These are phyloP conservation scores for Metopolophium dirhodum DNA, from an alignment of 1,140 invertebrate genomes.

Conservation along the genomic window DNA sequence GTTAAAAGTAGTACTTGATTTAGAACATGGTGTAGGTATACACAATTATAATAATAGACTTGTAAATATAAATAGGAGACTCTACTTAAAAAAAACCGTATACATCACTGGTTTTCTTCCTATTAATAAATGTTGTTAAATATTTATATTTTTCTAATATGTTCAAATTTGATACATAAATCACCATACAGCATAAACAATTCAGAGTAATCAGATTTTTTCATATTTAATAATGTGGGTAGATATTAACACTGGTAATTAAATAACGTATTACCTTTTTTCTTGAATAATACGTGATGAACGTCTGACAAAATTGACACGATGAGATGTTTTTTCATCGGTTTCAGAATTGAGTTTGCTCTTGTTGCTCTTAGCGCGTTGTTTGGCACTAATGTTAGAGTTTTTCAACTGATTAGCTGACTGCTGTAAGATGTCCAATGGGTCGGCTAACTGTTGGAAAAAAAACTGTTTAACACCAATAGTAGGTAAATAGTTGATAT, in stretches of 20 bases:
- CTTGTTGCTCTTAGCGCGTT: background rate
- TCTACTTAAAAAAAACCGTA: no score
- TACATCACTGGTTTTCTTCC: background rate
- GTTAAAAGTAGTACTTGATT: no score
- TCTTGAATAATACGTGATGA: slow-evolving; percentile 34
- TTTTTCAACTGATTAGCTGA: background rate
- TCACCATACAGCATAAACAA: background rate
- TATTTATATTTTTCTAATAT: background rate
- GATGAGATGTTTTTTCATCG: background rate
- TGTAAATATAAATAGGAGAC: background rate
- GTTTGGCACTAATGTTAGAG: background rate
- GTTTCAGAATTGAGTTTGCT: background rate
- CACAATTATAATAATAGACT: no score
- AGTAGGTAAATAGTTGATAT: background rate
- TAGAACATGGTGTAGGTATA: no score
- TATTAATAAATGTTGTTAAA: background rate
- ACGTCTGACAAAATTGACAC: slow-evolving; percentile 1
- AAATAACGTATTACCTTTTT: background rate
- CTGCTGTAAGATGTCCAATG: background rate
- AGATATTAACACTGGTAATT: background rate
- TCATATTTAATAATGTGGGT: background rate
- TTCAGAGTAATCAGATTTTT: background rate
- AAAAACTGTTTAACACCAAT: background rate
- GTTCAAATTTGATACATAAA: background rate
- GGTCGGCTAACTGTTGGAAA: slow-evolving; percentile 1